Evolutionary conservation across 2,113 vertebrate genomes (phyloP).

Genomic region (Varanus komodoensis): DNA sequence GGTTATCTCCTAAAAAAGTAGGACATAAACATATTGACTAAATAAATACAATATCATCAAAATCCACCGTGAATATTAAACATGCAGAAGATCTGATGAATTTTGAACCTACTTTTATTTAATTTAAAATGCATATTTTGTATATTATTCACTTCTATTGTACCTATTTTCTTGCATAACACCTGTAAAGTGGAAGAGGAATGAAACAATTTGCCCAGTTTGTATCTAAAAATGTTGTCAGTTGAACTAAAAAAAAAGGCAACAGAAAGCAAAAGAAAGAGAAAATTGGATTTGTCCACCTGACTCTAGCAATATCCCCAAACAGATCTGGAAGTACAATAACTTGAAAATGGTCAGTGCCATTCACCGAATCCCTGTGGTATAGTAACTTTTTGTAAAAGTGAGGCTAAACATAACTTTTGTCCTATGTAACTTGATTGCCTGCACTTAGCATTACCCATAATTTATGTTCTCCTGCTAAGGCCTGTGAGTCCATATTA

Average conservation of each 20-base stretch:
- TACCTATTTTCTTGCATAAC: slow-evolving; percentile 3
- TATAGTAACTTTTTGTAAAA: neutral
- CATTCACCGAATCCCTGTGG: neutral
- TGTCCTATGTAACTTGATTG: neutral
- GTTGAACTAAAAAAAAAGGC: neutral
- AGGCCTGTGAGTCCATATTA: neutral
- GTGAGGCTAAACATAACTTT: neutral
- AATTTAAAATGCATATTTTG: neutral
- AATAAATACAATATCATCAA: neutral
- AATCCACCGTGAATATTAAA: neutral
- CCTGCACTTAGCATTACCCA: neutral
- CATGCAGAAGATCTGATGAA: too few relatives aligned
- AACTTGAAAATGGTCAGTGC: too few relatives aligned
- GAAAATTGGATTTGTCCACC: neutral
- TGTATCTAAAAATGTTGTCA: neutral
- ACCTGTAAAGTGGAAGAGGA: neutral
- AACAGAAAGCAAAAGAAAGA: too few relatives aligned
- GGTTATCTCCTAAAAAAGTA: neutral
- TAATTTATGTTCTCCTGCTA: neutral
- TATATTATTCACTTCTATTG: neutral
- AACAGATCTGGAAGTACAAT: neutral
- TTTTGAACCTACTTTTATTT: too few relatives aligned
- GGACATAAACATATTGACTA: neutral
- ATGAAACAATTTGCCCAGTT: neutral
- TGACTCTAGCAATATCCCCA: neutral